Evolutionary conservation across 1,140 invertebrate species (phyloP).

Genomic region (Yoshiicerus persimilis): DNA sequence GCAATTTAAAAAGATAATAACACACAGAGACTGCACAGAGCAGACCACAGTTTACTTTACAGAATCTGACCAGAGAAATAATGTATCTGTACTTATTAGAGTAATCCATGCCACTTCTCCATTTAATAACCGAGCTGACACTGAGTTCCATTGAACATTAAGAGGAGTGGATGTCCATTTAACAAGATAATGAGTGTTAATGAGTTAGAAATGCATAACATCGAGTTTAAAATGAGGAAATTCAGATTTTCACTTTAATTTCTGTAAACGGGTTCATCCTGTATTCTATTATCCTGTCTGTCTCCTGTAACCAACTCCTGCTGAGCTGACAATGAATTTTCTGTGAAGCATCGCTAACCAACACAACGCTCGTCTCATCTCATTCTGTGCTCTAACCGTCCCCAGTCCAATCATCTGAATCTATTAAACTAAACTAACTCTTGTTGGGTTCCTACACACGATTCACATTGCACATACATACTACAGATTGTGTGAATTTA

Average conservation of each 20-base stretch:
- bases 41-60: no score
- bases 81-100: background rate
- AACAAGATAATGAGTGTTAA: slow-evolving; percentile 17
- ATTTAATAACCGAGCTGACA: background rate
- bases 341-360: background rate
- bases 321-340: background rate
- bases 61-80: no score
- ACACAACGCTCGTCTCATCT: no score
- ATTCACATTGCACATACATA: background rate
- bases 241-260: slow-evolving; percentile 23
- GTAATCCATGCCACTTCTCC: background rate
- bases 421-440: background rate
- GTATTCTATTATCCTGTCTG: slow-evolving; percentile 4
- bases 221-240: slow-evolving; percentile 22
- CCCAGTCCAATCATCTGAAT: background rate
- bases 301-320: background rate
- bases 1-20: slow-evolving; percentile 6
- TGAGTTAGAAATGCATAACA: slow-evolving; percentile 17
- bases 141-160: background rate
- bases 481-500: background rate
- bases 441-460: background rate
- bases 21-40: background rate
- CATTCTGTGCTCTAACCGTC: background rate
- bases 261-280: slow-evolving; percentile 16
- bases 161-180: slow-evolving; percentile 19